Evolutionary conservation across 23 tunicate species (phyloP).

Genomic region (Pegea sp.): DNA sequence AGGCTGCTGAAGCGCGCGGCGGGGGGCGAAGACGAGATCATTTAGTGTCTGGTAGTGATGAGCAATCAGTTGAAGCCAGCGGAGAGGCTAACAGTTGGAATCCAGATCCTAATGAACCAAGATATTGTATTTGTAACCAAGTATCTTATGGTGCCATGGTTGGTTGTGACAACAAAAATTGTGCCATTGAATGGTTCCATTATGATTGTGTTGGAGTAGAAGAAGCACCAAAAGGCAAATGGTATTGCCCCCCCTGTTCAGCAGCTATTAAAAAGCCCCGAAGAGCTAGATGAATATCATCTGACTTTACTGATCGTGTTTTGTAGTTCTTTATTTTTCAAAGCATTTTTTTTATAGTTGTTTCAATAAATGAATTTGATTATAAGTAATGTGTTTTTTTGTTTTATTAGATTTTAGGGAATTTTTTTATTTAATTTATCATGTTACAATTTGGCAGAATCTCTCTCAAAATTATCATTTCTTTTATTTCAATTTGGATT

Average conservation of each 20-base stretch:
- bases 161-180: conserved; percentile 79
- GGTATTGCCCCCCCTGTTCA: conserved; percentile 95
- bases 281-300: no score
- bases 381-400: no score
- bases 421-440: no score
- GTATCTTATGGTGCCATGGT: conserved; percentile 92
- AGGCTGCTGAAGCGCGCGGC: conserved; percentile 60
- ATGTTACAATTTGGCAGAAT: not conserved
- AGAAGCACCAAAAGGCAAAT: conserved; percentile 93
- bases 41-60: conserved; percentile 1
- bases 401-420: no score
- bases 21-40: conserved; percentile 56
- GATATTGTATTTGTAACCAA: conserved; percentile 79
- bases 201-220: conserved; percentile 78
- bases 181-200: conserved; percentile 98
- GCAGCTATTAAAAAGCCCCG: conserved; percentile 67
- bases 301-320: no score
- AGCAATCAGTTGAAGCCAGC: conserved; percentile 19
- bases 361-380: no score
- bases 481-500: conserved; percentile 3
- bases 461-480: not conserved
- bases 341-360: no score
- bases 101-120: conserved; percentile 69
- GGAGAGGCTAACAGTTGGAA: conserved; percentile 37
- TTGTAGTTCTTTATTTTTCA: no score